Percentiles rank a stretch among this genome's conserved stretches.
Conservation (phyloP, 2,113 vertebrate species). For the Saguinus imperator region DNA sequence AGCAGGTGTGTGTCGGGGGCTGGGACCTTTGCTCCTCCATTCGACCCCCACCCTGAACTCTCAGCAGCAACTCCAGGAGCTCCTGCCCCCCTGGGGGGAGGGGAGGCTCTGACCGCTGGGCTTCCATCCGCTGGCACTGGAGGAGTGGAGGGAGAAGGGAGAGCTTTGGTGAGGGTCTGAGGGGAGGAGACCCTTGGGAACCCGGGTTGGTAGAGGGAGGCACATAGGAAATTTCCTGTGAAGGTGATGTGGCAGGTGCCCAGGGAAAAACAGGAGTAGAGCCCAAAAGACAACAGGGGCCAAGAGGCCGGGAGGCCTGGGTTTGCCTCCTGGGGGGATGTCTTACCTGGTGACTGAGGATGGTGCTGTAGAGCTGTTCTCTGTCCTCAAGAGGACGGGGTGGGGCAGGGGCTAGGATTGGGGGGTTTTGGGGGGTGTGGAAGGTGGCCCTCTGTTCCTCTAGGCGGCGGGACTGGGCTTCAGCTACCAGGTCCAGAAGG, state of each 20-base stretch:
- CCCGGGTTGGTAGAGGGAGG: not conserved
- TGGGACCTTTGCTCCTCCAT: constrained; percentile 76
- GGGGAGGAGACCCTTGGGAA: not conserved
- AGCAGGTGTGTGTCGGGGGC: constrained; percentile 74
- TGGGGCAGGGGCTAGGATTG: not conserved
- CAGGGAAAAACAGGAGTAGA: not conserved
- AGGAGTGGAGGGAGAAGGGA: constrained; percentile 40
- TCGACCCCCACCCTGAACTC: constrained; percentile 90
- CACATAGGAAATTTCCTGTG: not conserved
- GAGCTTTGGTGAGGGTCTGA: not conserved
- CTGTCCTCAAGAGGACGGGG: constrained; percentile 78
- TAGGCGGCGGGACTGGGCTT: constrained; percentile 88
- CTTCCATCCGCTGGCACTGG: constrained; percentile 91
- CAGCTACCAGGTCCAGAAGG: constrained; percentile 91
- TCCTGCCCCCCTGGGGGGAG: constrained; percentile 92
- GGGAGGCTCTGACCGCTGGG: constrained; percentile 90
- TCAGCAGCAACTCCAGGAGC: constrained; percentile 91
- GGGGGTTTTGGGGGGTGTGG: constrained; percentile 24
- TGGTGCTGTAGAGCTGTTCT: constrained; percentile 92
- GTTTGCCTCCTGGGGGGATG: not conserved
- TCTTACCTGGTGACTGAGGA: constrained; percentile 89
- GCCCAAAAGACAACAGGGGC: not conserved
- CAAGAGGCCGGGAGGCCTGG: not conserved
- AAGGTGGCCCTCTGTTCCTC: constrained; percentile 91
- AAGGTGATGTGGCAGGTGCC: not conserved